These are phyloP conservation scores for Biston betularia DNA, from an alignment of 2,888 invertebrate genomes.

Conservation along the genomic window DNA sequence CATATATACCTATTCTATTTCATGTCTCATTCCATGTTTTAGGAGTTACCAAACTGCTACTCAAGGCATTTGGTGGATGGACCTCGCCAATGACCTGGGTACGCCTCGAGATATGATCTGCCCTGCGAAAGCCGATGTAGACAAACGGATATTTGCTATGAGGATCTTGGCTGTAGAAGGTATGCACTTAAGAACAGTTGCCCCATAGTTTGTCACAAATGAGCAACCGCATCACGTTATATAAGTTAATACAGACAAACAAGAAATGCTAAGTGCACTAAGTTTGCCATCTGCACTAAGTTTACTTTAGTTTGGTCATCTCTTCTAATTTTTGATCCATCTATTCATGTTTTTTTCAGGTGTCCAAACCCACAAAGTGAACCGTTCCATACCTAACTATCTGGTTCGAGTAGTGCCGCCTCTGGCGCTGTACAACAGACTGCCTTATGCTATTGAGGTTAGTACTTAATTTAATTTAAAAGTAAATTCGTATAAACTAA, in stretches of 20 bases:
- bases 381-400: conserved; percentile 89
- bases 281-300: too few relatives aligned
- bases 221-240: too few relatives aligned
- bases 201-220: too few relatives aligned
- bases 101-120: conserved; percentile 89
- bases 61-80: conserved; percentile 93
- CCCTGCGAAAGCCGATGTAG: conserved; percentile 86
- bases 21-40: conserved; percentile 23
- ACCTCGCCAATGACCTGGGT: conserved; percentile 89
- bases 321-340: neutral
- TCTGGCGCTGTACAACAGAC: conserved; percentile 90
- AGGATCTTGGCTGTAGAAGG: conserved; percentile 87
- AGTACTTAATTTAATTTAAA: conserved; percentile 2
- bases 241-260: too few relatives aligned
- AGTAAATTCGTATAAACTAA: too few relatives aligned
- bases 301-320: too few relatives aligned
- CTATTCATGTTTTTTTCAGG: conserved; percentile 54
- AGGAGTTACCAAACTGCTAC: conserved; percentile 90
- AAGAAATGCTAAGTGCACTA: too few relatives aligned
- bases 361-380: conserved; percentile 70
- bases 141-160: conserved; percentile 88
- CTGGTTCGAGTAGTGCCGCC: conserved; percentile 91
- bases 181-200: conserved; percentile 37
- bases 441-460: conserved; percentile 87
- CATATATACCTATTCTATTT: too few relatives aligned